phyloP scores from a whole-genome alignment of 2,888 invertebrate species.

The Lasioglossum morio region DNA sequence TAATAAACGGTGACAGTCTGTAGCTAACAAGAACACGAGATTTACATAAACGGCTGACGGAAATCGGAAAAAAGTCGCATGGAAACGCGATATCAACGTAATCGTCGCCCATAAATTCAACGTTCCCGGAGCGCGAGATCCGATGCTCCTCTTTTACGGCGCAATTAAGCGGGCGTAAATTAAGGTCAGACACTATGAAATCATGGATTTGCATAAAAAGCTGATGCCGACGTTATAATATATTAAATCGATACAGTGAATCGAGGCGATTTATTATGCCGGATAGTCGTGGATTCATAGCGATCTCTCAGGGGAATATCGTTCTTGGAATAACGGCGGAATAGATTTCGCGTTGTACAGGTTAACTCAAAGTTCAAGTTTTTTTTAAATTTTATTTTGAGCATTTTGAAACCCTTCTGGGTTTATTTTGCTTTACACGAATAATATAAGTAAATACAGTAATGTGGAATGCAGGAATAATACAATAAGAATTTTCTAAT shows the following conservation, averaged over 20 bases:
- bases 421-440: no score
- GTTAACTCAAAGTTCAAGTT: background rate
- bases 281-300: background rate
- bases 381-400: no score
- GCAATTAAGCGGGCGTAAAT: constrained; percentile 30
- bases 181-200: constrained; percentile 21
- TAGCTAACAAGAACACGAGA: background rate
- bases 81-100: background rate
- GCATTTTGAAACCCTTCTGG: no score
- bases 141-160: constrained; percentile 10
- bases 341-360: background rate
- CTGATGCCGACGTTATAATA: background rate
- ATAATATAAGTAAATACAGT: no score
- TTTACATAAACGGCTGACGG: background rate
- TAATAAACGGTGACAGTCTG: background rate
- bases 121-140: background rate
- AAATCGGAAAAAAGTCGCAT: background rate
- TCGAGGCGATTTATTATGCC: background rate
- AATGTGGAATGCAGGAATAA: no score
- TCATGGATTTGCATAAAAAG: constrained; percentile 18
- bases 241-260: constrained; percentile 9
- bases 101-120: constrained; percentile 9
- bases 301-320: background rate
- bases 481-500: no score
- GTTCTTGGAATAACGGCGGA: background rate